phyloP scores from a whole-genome alignment of 2,797 vertebrate genomes.

The Arctocebus calabarensis region DNA sequence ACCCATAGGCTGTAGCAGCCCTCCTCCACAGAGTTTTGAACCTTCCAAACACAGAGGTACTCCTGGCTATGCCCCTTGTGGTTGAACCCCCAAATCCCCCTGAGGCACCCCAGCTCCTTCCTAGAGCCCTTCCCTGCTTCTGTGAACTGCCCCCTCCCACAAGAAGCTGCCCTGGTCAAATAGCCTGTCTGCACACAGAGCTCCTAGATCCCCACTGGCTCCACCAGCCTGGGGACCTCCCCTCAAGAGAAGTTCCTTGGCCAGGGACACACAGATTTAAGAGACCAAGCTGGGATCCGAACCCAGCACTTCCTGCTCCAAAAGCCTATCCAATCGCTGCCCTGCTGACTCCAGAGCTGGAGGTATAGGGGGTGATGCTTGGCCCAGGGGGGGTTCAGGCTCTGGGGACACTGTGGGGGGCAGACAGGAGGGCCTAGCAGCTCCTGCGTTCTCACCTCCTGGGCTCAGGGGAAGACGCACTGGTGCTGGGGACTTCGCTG shows the following conservation, averaged over 20 bases:
- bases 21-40: neutral
- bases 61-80: neutral
- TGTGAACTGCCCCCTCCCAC: fast-evolving
- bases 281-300: neutral
- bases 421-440: fast-evolving
- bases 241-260: neutral
- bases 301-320: neutral
- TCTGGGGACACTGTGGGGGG: neutral
- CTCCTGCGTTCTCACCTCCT: neutral
- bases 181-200: too few relatives aligned
- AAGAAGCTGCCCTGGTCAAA: neutral
- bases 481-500: constrained; percentile 76
- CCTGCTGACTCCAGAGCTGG: neutral
- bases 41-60: neutral
- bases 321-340: neutral
- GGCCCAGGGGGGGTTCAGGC: neutral
- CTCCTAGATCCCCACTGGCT: fast-evolving
- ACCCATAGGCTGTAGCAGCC: neutral
- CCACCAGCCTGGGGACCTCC: neutral
- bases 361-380: fast-evolving
- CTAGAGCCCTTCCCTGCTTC: neutral
- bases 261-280: neutral
- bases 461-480: neutral
- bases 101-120: too few relatives aligned
- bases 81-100: neutral